Evolutionary conservation across 2,888 invertebrate genomes (phyloP).

Genomic region (Seira ritae): DNA sequence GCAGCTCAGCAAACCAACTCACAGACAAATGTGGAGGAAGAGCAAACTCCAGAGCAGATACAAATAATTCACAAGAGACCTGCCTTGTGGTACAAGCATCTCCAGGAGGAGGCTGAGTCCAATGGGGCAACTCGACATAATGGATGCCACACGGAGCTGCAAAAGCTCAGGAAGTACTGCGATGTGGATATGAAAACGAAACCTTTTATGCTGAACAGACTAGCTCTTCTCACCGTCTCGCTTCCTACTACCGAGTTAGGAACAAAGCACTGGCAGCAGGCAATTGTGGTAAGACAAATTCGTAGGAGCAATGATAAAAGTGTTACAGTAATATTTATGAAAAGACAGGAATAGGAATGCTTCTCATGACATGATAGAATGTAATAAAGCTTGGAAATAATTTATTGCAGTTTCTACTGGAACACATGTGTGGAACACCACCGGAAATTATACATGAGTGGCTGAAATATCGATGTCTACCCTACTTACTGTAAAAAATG

Average conservation of each 20-base stretch:
- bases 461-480: conserved; percentile 64
- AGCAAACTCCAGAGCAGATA: conserved; percentile 24
- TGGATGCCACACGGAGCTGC: conserved; percentile 60
- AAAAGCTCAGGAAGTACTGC: conserved; percentile 66
- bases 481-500: conserved; percentile 53
- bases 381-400: not conserved
- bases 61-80: conserved; percentile 55
- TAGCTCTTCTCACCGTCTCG: conserved; percentile 68
- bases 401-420: conserved; percentile 64
- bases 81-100: conserved; percentile 67
- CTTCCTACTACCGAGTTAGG: conserved; percentile 70
- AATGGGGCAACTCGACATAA: conserved; percentile 67
- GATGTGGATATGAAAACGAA: conserved; percentile 69
- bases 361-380: no score
- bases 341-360: not conserved
- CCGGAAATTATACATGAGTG: conserved; percentile 62
- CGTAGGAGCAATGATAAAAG: not conserved
- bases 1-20: not conserved
- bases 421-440: conserved; percentile 65
- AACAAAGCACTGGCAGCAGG: conserved; percentile 67
- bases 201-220: conserved; percentile 65
- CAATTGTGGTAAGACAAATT: conserved; percentile 59
- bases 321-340: not conserved
- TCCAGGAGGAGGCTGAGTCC: conserved; percentile 61
- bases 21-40: conserved; percentile 13